Conservation (phyloP, 2,888 invertebrate species). For the Polydrusus tereticollis region DNA sequence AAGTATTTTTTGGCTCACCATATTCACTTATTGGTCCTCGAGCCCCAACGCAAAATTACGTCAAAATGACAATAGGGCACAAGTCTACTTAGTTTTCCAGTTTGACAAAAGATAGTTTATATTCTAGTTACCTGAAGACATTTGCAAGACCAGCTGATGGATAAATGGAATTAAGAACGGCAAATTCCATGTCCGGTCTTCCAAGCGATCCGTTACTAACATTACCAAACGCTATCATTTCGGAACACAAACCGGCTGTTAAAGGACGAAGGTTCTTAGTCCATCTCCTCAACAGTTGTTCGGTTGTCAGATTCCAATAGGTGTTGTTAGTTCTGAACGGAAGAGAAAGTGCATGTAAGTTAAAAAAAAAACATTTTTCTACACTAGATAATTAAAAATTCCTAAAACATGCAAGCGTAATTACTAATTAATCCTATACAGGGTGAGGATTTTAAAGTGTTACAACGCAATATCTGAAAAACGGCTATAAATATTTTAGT, state of each 20-base stretch:
- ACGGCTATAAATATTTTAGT: too few relatives aligned
- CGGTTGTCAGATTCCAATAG: conserved; percentile 21
- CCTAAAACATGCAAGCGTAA: background rate
- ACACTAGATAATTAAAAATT: too few relatives aligned
- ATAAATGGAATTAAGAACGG: conserved; percentile 46
- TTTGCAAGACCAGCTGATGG: conserved; percentile 12
- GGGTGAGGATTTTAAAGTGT: too few relatives aligned
- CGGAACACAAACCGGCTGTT: conserved; percentile 24
- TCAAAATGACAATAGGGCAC: too few relatives aligned
- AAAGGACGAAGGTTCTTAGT: conserved; percentile 21
- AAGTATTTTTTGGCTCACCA: too few relatives aligned
- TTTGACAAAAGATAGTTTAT: background rate
- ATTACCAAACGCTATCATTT: conserved; percentile 19
- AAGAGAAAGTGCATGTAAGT: background rate
- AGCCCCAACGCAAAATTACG: too few relatives aligned
- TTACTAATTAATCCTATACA: background rate
- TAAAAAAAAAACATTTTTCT: too few relatives aligned
- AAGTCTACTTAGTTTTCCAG: too few relatives aligned
- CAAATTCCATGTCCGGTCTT: conserved; percentile 55
- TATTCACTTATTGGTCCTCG: too few relatives aligned
- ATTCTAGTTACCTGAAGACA: conserved; percentile 15
- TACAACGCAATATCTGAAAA: too few relatives aligned
- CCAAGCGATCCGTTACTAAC: conserved; percentile 43
- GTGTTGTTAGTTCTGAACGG: conserved; percentile 17
- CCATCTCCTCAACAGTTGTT: conserved; percentile 12